A percentile compares a stretch with the other conserved stretches of the same genome.
Conservation (phyloP, 2,888 invertebrate species). For the Gnatocerus cornutus region DNA sequence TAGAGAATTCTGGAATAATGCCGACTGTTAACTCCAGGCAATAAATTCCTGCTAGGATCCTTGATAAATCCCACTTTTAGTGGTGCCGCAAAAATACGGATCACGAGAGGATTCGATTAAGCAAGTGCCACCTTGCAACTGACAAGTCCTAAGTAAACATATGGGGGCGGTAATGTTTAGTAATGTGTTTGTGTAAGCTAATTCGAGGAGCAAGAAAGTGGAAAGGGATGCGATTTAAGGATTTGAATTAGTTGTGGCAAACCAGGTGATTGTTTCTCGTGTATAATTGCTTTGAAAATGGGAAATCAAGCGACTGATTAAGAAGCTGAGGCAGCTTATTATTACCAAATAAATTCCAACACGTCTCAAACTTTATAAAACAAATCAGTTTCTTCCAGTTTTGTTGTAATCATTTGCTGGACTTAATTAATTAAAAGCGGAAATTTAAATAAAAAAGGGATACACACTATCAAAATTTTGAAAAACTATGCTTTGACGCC, state of each 20-base stretch:
- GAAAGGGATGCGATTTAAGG: neutral
- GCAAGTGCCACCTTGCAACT: conserved; percentile 14
- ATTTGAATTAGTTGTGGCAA: neutral
- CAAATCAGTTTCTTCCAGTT: too few species aligned
- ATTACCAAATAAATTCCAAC: too few species aligned
- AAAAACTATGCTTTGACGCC: too few species aligned
- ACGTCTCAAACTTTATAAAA: too few species aligned
- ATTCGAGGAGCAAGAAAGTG: conserved; percentile 1
- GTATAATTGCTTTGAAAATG: too few species aligned
- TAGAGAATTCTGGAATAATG: conserved; percentile 6
- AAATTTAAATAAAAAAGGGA: too few species aligned
- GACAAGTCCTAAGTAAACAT: conserved; percentile 34
- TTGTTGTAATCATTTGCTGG: too few species aligned
- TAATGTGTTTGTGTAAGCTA: conserved; percentile 26
- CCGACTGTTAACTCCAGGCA: conserved; percentile 10
- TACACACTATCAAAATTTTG: too few species aligned
- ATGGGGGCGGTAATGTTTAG: conserved; percentile 14
- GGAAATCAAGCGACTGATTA: too few species aligned
- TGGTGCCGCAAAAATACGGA: conserved; percentile 18
- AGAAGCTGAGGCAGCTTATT: too few species aligned
- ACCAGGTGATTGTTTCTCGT: neutral
- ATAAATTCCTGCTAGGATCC: conserved; percentile 14
- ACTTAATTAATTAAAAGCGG: too few species aligned
- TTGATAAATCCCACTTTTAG: conserved; percentile 15
- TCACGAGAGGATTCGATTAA: conserved; percentile 13